Evolutionary conservation across 2,113 vertebrate species (phyloP), one percentile per base, ranked within the genome.

Genomic region (Melanerpes aurifrons): DNA sequence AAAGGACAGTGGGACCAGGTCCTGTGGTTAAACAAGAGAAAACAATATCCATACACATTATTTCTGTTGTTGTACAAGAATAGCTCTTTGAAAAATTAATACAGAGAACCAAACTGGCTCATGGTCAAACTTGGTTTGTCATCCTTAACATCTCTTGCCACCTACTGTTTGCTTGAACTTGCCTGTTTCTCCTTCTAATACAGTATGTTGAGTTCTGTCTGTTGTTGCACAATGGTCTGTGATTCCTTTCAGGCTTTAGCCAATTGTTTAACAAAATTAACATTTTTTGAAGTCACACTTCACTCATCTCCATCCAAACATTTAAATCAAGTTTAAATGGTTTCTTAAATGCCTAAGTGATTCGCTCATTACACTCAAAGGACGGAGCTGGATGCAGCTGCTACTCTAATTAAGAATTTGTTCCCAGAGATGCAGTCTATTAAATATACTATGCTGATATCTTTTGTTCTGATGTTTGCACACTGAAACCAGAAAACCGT

Each of bases 241-340:
- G 69, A 68, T 89, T 90, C 71, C 82, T 88, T 88, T 92, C 62
- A 69, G 79, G 67, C 75, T 81, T 94, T 83, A 90, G 83, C n/a
- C 70, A 77, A 47, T 71, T 89, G 67, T 96, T 96, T 78, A 86
- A 89, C 77, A 77, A 82, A 95, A 95, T 90, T 61, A 95, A 76
- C 81, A 78, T 93, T 96, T 90, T 53, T 71, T 82, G 43, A 94
- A 92, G 90, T 93, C 88, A 86, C 93, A 87, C 83, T 95, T 90
- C 83, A 86, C 63, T 92, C 22, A 6, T 71, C 74, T 89, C 61
- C 29, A 31, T 94, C 64, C 92, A 97, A 95, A 95, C 85, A 94
- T 81, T 94, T 90, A 95, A 87, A 96, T 95, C 80, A 89, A 90
- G 47, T 93, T 90, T 89, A 66, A 95, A 95, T 91, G 85, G 71